Base-by-base conservation (phyloP, 2,888 invertebrate genomes). In the Lutraria lutraria region DNA sequence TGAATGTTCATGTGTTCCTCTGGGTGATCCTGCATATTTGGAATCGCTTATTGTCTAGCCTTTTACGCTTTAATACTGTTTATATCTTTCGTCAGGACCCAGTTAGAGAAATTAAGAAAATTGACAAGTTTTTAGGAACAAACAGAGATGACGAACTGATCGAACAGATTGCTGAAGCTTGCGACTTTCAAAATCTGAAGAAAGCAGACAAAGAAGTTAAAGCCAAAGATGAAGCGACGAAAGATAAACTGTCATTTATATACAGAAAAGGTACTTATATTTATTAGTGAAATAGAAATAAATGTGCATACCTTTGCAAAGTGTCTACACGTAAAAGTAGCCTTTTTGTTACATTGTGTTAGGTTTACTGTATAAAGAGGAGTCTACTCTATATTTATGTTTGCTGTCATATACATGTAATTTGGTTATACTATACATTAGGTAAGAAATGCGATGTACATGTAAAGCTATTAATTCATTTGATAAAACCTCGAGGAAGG, bases 61-160 rank as follows among this genome's bases (percentile, higher is more conserved):
- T 60, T 8, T n/a, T 60, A n/a, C n/a, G 6, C 2, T 21, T n/a
- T 19, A 0, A 60, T 2, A n/a, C 60, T 60, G 21, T 6, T 8
- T 21, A n/a, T 60, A 60, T 60, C 6, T 60, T 25, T 12, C n/a
- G n/a, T n/a, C 19, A 76, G 87, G 83, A 88, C n/a, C 81, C 81
- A 54, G 86, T 90, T 6, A 83, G 86, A 81, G 88, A 88, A 52
- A 84, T 84, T 8, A 79, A 84, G 63, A 87, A 87, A 68, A 82
- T 87, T n/a, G 54, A 87, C 34, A 53, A 25, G 15, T 87, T 87
- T 52, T 76, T 87, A 21, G 87, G 72, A 56, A 76, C 72, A 34
- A 68, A 60, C 31, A 63, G 87, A 63, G 54, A 54, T 53, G 68
- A 68, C 19, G 56, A 76, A 8, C 68, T 87, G 21, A 87, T 87